phyloP scores from a whole-genome alignment of 2,888 invertebrate species.

The Aproaerema taeniolella region DNA sequence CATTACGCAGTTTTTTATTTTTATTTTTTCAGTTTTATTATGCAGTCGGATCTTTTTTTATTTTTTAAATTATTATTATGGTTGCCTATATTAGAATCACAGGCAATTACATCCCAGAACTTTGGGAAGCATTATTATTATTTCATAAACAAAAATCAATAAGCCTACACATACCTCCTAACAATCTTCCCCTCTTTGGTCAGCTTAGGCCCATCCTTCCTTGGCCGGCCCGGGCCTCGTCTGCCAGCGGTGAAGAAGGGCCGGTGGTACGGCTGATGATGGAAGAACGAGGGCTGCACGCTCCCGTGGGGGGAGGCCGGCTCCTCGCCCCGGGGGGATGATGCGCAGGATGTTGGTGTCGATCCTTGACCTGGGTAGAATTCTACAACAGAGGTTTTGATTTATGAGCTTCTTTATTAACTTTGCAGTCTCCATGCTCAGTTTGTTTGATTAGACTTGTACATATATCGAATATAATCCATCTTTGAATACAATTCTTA shows the following conservation, averaged over 20 bases:
- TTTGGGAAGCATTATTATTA: no score
- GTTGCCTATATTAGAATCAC: no score
- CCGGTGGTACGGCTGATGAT: constrained; percentile 61
- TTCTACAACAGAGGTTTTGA: constrained; percentile 35
- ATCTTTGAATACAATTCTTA: no score
- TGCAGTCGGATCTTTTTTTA: no score
- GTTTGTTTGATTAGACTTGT: no score
- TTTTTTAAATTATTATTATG: no score
- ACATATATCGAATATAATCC: no score
- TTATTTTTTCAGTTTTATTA: no score
- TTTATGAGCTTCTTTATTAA: background rate
- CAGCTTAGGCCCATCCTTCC: constrained; percentile 82
- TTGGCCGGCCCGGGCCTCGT: constrained; percentile 87
- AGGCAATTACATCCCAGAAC: no score
- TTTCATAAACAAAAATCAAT: background rate
- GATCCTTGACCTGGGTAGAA: constrained; percentile 81
- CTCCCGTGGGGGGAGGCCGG: constrained; percentile 78
- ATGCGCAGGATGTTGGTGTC: constrained; percentile 80
- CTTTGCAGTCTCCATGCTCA: no score
- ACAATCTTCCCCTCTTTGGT: constrained; percentile 71
- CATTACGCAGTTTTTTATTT: no score
- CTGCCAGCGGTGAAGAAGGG: constrained; percentile 76
- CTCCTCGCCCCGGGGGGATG: constrained; percentile 79
- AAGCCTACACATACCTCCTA: constrained; percentile 44
- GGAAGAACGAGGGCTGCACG: constrained; percentile 59